phyloP scores from a whole-genome alignment of 2,797 vertebrate genomes.

The Myiothlypis coronata region DNA sequence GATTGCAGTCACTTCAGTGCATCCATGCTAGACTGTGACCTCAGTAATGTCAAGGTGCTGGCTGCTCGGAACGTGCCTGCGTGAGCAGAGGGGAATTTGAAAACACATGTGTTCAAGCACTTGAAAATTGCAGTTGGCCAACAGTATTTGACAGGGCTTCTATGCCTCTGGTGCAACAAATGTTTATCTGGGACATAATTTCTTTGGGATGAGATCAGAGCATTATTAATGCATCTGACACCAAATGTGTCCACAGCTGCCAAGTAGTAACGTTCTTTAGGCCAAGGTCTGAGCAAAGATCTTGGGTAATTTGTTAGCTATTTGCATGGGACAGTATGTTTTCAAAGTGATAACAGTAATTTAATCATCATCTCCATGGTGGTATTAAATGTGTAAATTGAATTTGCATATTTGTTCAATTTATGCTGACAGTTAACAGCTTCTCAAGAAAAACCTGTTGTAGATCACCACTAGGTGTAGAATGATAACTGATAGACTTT shows the following conservation, averaged over 20 bases:
- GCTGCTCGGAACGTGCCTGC: rapidly evolving
- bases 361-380: background rate
- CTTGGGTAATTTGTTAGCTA: background rate
- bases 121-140: background rate
- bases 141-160: background rate
- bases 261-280: background rate
- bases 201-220: background rate
- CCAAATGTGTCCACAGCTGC: background rate
- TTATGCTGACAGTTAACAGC: background rate
- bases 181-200: background rate
- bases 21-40: rapidly evolving
- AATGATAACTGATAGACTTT: background rate
- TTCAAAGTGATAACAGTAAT: background rate
- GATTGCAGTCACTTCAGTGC: rapidly evolving
- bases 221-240: background rate
- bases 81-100: background rate
- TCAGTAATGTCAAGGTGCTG: background rate
- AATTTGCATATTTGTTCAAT: background rate
- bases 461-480: background rate
- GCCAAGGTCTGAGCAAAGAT: background rate
- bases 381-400: background rate
- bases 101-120: rapidly evolving
- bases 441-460: background rate
- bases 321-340: background rate
- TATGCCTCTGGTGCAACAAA: background rate